Conservation (phyloP, 2,888 invertebrate species). For the Scotopteryx bipunctaria region DNA sequence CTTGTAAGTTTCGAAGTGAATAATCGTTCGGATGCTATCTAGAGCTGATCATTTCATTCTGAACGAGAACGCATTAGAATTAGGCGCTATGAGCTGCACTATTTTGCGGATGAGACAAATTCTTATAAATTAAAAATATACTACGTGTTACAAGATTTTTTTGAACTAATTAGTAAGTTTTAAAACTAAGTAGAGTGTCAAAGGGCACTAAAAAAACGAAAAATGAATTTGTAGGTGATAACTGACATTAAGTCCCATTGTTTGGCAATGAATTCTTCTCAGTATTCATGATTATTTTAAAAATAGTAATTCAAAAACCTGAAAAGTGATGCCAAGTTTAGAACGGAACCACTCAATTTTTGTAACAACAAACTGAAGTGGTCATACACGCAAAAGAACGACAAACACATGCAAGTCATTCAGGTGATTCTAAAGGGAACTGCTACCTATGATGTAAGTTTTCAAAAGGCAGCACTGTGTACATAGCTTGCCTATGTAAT, state of each 20-base stretch:
- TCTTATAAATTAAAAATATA: no score
- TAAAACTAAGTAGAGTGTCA: no score
- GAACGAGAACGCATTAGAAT: constrained; percentile 1
- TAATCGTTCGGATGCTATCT: constrained; percentile 23
- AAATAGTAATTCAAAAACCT: background rate
- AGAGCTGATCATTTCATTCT: constrained; percentile 11
- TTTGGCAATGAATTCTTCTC: no score
- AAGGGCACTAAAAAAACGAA: no score
- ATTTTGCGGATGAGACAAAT: no score
- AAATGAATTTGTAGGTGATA: no score
- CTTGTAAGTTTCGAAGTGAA: constrained; percentile 29
- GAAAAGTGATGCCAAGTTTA: background rate
- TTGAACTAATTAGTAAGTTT: no score
- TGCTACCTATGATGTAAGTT: constrained; percentile 23
- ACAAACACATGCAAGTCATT: constrained; percentile 19
- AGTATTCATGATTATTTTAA: no score
- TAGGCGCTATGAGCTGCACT: background rate
- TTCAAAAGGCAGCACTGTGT: constrained; percentile 21
- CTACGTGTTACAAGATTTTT: no score
- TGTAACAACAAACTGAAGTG: background rate
- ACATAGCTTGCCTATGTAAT: constrained; percentile 40
- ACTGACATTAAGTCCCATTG: no score
- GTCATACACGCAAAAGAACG: constrained; percentile 1
- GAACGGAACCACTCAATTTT: background rate
- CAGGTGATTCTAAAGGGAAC: constrained; percentile 17